These are phyloP conservation scores for Poeciliopsis turneri DNA, from an alignment of 2,797 vertebrate genomes.

Conservation along the genomic window DNA sequence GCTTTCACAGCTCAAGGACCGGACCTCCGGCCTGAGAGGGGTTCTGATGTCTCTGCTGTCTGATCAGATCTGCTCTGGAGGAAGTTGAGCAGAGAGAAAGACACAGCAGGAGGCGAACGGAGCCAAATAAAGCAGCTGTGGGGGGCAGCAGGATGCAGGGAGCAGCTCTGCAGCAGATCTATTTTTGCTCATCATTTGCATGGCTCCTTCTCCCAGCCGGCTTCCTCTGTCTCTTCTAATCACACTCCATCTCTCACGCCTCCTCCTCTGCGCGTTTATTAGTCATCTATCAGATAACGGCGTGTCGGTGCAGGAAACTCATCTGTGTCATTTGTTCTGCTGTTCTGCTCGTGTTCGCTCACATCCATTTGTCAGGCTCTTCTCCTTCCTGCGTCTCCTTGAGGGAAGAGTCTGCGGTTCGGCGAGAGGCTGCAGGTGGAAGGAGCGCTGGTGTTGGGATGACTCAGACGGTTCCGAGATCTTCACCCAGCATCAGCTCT, in stretches of 20 bases:
- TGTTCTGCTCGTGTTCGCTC: conserved; percentile 28
- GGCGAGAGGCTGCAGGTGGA: conserved; percentile 27
- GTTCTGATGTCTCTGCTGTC: conserved; percentile 30
- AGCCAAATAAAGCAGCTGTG: background rate
- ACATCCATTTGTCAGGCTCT: conserved; percentile 50
- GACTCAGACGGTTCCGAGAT: conserved; percentile 44
- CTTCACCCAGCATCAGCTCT: conserved; percentile 22
- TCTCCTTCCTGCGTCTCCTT: conserved; percentile 18
- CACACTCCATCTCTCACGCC: conserved; percentile 15
- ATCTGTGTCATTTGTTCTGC: conserved; percentile 42
- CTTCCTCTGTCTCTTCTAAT: conserved; percentile 13
- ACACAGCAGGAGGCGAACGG: background rate
- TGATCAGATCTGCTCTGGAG: conserved; percentile 36
- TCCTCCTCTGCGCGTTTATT: background rate
- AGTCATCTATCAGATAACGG: conserved; percentile 46
- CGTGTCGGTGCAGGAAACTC: conserved; percentile 33
- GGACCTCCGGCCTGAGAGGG: conserved; percentile 29
- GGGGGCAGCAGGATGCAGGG: background rate
- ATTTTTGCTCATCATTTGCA: conserved; percentile 24
- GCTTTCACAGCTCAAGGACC: conserved; percentile 42
- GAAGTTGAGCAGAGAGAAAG: background rate
- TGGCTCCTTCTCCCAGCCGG: conserved; percentile 10
- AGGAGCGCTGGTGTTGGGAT: conserved; percentile 39
- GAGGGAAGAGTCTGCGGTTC: conserved; percentile 19
- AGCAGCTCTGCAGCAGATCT: conserved; percentile 19